Conservation (phyloP, 2,888 invertebrate genomes). For the Calameuta filiformis region DNA sequence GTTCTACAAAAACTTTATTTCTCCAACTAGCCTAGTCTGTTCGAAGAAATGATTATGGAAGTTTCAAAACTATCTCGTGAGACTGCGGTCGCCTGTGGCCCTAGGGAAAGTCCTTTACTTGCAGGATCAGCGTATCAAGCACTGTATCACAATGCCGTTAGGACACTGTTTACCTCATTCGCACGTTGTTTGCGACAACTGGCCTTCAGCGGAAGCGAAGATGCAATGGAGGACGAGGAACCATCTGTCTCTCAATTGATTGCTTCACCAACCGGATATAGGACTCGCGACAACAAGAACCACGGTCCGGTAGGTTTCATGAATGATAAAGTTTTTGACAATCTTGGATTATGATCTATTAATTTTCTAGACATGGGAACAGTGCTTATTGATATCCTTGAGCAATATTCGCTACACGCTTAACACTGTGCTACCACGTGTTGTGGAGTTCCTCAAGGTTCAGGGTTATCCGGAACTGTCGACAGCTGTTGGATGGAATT, state of each 20-base stretch:
- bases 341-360: not conserved
- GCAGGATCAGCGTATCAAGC: conserved; percentile 66
- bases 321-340: not conserved
- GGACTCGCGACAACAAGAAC: conserved; percentile 51
- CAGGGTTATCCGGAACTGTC: conserved; percentile 77
- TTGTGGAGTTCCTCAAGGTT: conserved; percentile 74
- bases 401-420: conserved; percentile 91
- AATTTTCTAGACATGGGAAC: conserved; percentile 76
- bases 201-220: conserved; percentile 77
- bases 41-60: conserved; percentile 79
- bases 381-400: conserved; percentile 83
- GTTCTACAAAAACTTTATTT: conserved; percentile 20
- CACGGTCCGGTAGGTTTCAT: conserved; percentile 53
- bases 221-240: conserved; percentile 69
- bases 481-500: conserved; percentile 57
- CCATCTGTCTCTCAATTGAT: conserved; percentile 73
- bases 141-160: conserved; percentile 56
- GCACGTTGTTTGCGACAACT: conserved; percentile 77
- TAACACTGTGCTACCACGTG: conserved; percentile 77
- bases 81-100: conserved; percentile 78
- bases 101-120: conserved; percentile 72
- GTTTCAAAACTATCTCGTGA: conserved; percentile 77
- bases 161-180: conserved; percentile 57
- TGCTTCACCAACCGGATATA: conserved; percentile 70
- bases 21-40: conserved; percentile 73